Evolutionary conservation across 2,888 invertebrate genomes (phyloP).

Genomic region (Brachyptera putata): DNA sequence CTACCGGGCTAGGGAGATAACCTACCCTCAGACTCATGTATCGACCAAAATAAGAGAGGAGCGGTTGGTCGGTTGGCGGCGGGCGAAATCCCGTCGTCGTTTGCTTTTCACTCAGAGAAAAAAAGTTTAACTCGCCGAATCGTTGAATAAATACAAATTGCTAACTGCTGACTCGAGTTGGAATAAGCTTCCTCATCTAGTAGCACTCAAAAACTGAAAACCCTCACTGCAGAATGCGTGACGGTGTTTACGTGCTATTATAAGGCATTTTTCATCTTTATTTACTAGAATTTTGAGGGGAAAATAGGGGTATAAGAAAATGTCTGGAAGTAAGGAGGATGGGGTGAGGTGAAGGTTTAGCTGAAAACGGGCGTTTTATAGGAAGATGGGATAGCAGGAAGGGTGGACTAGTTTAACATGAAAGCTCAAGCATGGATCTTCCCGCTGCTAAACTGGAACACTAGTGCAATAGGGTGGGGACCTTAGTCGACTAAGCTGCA

Average conservation of each 20-base stretch:
- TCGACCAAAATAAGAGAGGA: constrained; percentile 31
- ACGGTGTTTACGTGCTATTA: background rate
- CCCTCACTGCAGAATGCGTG: background rate
- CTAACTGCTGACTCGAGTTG: background rate
- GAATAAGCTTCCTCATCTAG: background rate
- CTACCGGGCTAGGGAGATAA: constrained; percentile 28
- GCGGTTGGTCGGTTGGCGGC: constrained; percentile 9
- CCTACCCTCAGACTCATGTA: constrained; percentile 27
- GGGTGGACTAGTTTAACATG: background rate
- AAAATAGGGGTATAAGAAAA: background rate
- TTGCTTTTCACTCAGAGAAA: background rate
- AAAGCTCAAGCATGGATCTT: background rate
- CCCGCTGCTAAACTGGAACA: background rate
- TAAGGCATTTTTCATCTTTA: no score
- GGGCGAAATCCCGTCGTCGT: constrained; percentile 6
- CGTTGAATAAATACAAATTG: constrained; percentile 9
- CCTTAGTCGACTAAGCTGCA: no score
- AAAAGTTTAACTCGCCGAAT: constrained; percentile 4
- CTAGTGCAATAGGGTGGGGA: background rate
- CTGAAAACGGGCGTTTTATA: background rate
- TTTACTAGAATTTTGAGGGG: background rate
- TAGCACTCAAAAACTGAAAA: background rate
- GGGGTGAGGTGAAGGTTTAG: background rate
- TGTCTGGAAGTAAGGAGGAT: no score
- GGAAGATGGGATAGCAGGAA: background rate